Evolutionary conservation across 2,888 invertebrate species (phyloP), one percentile per base, ranked within the genome.

Genomic region (Melikaiella ostensackeni): DNA sequence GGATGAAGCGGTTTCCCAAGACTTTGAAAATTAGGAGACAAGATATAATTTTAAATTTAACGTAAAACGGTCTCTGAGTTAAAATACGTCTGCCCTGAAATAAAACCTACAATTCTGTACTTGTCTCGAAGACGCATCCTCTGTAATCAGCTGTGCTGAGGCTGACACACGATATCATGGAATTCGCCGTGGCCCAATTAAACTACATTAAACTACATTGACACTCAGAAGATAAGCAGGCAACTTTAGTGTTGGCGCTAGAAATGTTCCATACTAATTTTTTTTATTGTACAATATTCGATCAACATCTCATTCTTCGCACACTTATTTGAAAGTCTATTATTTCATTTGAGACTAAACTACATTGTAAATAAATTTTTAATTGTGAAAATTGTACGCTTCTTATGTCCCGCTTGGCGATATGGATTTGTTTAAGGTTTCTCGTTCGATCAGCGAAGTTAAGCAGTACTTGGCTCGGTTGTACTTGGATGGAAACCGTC

Each of bases 61-160:
- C 50, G 50, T 70, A 55, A 70, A 70, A 70, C 50, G 46, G 33
- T 33, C 70, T 33, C 70, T n/a, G 27, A 70, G 64, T 64, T 38
- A 38, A n/a, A 64, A 64, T 57, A 57, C 27, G 70, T 55, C 70
- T 70, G 70, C 50, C 70, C 50, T 50, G 70, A 70, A 55, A 46
- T 70, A 70, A 70, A 70, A 55, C 70, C 70, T 70, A 70, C 70
- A 70, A 70, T 70, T 70, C 70, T 70, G 70, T 33, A 70, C 70
- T 70, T 70, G 70, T 70, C 70, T 70, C 33, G 30, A 70, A 33
- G 70, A 50, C 66, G 70, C 70, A 70, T 70, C 70, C 70, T 70
- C 70, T 70, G 50, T 70, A 70, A 70, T 70, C 70, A 70, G 30
- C 70, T 70, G 30, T 46, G 70, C 70, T 46, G 21, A 55, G 3